These are phyloP conservation scores for Solea senegalensis DNA, from an alignment of 2,113 vertebrate genomes.

Conservation along the genomic window DNA sequence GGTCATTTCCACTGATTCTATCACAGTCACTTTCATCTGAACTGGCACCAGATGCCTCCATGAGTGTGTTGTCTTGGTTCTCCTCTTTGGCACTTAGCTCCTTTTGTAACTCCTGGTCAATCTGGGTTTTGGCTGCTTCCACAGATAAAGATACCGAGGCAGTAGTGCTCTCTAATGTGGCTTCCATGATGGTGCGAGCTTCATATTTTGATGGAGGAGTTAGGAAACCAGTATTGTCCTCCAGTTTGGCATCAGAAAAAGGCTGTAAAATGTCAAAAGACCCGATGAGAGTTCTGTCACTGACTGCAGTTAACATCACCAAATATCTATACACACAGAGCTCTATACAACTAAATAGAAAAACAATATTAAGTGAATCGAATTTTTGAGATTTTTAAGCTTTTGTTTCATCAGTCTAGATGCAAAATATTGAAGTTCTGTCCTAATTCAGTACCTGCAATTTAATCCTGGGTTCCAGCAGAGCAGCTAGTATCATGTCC, in stretches of 20 bases:
- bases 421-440: not conserved
- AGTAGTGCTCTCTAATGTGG: slow-evolving; percentile 22
- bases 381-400: not conserved
- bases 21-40: slow-evolving; percentile 6
- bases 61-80: not conserved
- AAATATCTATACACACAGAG: not conserved
- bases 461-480: slow-evolving; percentile 80
- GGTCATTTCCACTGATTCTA: slow-evolving; percentile 16
- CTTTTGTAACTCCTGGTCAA: not conserved
- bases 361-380: not conserved
- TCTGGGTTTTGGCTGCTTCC: slow-evolving; percentile 10
- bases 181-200: slow-evolving; percentile 60
- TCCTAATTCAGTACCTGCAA: slow-evolving; percentile 60
- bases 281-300: not conserved
- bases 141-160: slow-evolving; percentile 8
- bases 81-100: slow-evolving; percentile 16
- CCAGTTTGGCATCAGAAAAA: slow-evolving; percentile 58
- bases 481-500: slow-evolving; percentile 75
- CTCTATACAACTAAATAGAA: not conserved
- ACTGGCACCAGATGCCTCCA: not conserved
- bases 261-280: slow-evolving; percentile 52
- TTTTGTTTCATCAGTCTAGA: not conserved
- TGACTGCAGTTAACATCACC: not conserved
- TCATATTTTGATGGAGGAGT: slow-evolving; percentile 63
- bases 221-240: slow-evolving; percentile 46